Percentiles rank a stretch among this genome's conserved stretches.
Conservation (phyloP, 2,113 vertebrate species). For the Alosa alosa region DNA sequence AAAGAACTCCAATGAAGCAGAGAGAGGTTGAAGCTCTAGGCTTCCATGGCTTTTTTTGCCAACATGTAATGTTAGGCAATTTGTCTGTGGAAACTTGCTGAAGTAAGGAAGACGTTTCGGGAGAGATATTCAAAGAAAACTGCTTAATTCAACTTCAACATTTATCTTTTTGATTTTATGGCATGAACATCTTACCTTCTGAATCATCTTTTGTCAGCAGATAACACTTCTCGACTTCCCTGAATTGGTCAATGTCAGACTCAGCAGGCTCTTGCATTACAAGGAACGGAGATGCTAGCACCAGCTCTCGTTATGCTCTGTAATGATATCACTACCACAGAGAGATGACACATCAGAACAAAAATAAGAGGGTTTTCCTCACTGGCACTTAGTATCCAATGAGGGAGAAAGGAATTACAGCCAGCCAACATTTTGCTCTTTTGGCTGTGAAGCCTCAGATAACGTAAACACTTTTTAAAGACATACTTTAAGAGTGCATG, state of each 20-base stretch:
- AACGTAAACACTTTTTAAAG: background rate
- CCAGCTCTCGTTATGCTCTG: background rate
- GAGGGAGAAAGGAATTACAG: background rate
- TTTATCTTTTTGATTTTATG: background rate
- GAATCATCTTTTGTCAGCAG: too few species aligned
- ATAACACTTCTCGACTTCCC: background rate
- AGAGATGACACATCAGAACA: background rate
- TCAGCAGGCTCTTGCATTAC: background rate
- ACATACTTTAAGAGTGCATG: background rate
- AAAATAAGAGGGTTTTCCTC: background rate
- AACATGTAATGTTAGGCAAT: too few species aligned
- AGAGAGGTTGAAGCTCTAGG: too few species aligned
- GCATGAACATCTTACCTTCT: background rate
- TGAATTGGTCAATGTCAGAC: background rate
- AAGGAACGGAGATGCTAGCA: background rate
- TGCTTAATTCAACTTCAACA: too few species aligned
- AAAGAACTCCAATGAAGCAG: too few species aligned
- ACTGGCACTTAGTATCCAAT: background rate
- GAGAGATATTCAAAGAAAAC: background rate
- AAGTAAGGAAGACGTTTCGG: background rate
- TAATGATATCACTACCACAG: background rate
- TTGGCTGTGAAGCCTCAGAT: background rate
- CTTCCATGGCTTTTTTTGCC: too few species aligned
- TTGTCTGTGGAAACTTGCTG: too few species aligned
- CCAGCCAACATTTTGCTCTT: constrained; percentile 8